Evolutionary conservation across 2,888 invertebrate genomes (phyloP).

Genomic region (Spodoptera picta): DNA sequence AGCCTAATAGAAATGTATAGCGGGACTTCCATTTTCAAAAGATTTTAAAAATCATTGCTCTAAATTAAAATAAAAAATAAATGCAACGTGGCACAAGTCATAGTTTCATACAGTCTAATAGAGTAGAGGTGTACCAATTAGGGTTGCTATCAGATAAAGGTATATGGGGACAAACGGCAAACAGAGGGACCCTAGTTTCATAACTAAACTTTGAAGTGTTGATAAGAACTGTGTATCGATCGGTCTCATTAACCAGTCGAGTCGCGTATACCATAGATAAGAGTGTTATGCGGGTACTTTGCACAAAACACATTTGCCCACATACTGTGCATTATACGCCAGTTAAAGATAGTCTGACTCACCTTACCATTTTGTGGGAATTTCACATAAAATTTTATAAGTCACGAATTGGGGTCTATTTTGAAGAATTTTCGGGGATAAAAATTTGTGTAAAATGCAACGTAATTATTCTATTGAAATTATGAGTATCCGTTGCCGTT

Average conservation of each 20-base stretch:
- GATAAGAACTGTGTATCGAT: slow-evolving; percentile 78
- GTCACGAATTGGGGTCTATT: no score
- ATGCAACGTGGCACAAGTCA: background rate
- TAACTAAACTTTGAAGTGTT: slow-evolving; percentile 83
- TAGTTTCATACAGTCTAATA: slow-evolving; percentile 2
- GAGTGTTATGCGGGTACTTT: slow-evolving; percentile 80
- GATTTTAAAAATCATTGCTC: background rate
- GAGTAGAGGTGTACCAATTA: slow-evolving; percentile 26
- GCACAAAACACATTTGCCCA: slow-evolving; percentile 60
- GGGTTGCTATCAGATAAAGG: slow-evolving; percentile 35
- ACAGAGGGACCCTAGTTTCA: slow-evolving; percentile 66
- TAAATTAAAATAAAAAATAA: background rate
- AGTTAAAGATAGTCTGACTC: slow-evolving; percentile 5
- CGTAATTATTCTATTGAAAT: no score
- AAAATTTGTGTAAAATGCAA: no score
- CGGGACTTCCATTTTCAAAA: no score
- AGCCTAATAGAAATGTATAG: background rate
- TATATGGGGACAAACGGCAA: slow-evolving; percentile 39
- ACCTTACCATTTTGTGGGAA: background rate
- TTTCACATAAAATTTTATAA: no score
- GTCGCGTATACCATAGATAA: slow-evolving; percentile 68
- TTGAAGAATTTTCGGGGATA: no score
- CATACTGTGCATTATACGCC: slow-evolving; percentile 53
- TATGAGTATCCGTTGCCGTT: no score
- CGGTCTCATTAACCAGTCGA: slow-evolving; percentile 80